Conservation (phyloP, 2,113 vertebrate species). For the Callopanchax toddi region DNA sequence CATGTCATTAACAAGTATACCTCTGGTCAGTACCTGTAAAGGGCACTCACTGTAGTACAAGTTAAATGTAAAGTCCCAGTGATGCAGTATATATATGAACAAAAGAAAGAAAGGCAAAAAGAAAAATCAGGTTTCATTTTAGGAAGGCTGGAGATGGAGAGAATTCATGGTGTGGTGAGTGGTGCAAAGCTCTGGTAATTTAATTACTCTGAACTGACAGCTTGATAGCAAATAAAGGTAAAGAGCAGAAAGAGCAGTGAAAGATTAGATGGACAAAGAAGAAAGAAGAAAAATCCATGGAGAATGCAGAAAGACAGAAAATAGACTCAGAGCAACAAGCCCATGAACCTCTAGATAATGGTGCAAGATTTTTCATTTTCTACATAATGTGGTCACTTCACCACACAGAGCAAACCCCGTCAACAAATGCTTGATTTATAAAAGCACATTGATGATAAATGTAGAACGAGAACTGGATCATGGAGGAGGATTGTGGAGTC, state of each 20-base stretch:
- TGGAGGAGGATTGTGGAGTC: background rate
- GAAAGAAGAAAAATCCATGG: background rate
- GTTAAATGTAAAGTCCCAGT: too few relatives aligned
- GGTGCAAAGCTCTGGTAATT: slow-evolving; percentile 22
- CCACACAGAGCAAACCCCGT: slow-evolving; percentile 7
- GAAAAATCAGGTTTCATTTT: slow-evolving; percentile 9
- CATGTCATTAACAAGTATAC: too few relatives aligned
- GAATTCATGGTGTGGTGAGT: background rate
- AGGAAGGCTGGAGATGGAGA: background rate
- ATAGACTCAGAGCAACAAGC: slow-evolving; percentile 19
- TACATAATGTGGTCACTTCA: slow-evolving; percentile 16
- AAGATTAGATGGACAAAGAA: background rate
- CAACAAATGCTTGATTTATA: background rate
- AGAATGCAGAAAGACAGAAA: slow-evolving; percentile 4
- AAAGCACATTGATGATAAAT: slow-evolving; percentile 25
- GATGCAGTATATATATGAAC: too few relatives aligned
- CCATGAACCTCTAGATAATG: background rate
- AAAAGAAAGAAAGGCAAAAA: background rate
- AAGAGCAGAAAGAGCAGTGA: slow-evolving; percentile 7
- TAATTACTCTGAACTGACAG: slow-evolving; percentile 13
- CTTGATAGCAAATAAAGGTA: slow-evolving; percentile 17
- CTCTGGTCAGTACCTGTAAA: too few relatives aligned
- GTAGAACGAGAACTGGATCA: slow-evolving; percentile 18
- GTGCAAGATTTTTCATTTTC: slow-evolving; percentile 12
- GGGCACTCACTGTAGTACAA: too few relatives aligned